phyloP scores from a whole-genome alignment of 2,888 invertebrate species.

The Calameuta pallipes region DNA sequence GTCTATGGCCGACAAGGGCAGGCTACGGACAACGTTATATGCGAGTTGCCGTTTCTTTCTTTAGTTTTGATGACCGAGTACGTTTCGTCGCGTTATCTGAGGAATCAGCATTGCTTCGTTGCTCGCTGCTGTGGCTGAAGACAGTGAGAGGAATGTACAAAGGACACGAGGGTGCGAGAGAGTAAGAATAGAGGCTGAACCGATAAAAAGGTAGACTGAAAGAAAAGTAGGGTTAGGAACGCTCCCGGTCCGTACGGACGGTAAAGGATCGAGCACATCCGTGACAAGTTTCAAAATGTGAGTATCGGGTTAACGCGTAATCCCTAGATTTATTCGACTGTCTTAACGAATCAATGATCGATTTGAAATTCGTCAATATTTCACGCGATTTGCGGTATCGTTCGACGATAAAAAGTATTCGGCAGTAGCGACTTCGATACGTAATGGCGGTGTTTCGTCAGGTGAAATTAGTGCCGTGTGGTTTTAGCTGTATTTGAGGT shows the following conservation, averaged over 20 bases:
- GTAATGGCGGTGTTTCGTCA: neutral
- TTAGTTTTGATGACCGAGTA: conserved; percentile 5
- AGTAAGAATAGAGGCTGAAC: conserved; percentile 12
- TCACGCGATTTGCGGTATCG: neutral
- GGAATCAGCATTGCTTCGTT: conserved; percentile 24
- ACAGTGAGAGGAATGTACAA: conserved; percentile 12
- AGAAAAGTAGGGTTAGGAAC: neutral
- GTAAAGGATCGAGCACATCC: neutral
- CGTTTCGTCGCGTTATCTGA: conserved; percentile 38
- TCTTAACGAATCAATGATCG: neutral
- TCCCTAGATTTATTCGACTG: neutral
- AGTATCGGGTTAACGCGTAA: neutral
- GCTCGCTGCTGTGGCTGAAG: neutral
- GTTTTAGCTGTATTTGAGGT: neutral
- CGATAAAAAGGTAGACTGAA: neutral
- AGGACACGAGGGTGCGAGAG: conserved; percentile 10
- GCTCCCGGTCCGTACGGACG: neutral
- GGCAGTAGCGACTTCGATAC: neutral
- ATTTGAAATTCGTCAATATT: neutral
- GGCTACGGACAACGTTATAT: neutral
- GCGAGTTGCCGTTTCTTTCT: neutral
- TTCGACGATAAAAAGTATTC: neutral
- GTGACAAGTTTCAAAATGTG: neutral
- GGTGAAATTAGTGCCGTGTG: neutral
- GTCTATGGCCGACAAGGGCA: neutral